Evolutionary conservation across 2,113 vertebrate species (phyloP), one percentile per base, ranked within the genome.

Genomic region (Etheostoma cragini): DNA sequence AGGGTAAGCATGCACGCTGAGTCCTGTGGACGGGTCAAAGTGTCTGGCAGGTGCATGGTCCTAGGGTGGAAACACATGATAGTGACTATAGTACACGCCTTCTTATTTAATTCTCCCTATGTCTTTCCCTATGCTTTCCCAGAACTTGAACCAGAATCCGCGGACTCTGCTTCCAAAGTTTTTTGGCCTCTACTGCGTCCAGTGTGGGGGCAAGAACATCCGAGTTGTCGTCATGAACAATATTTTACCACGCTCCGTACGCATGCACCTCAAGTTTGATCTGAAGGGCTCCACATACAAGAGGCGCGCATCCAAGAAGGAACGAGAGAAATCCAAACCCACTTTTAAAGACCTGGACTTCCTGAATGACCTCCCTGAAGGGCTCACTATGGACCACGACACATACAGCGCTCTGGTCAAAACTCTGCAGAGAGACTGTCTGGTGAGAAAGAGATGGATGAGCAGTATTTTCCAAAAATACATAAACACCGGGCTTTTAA

Each of bases 91-190:
- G 26, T 26, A 26, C 26, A 26, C 52, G 21, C 17, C 24, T 35
- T 45, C 24, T 42, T 21, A 15, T 46, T 45, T 19, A 5, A 30
- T 66, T 62, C 17, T 74, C 35, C 16, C 33, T 56, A 6, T 73
- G 15, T 67, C 30, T 77, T 65, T 65, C n/a, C 35, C 30, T 60
- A 0, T 42, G 2, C 13, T 22, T 61, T 45, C 58, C 61, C 91
- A 98, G 97, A 99, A 99, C 85, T 92, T 99, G 91, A 99, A 99
- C 94, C 98, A 99, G 95, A 99, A 99, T 84, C 98, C 97, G 0
- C 94, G 98, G 69, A 99, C 98, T 0, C 92, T 99, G 85, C 95
- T 99, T 83, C 98, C 98, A 22, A 99, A 99, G 93, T 99, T 99
- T 86, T 99, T 99, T 1, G 98, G 98, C 69, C 96, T 99, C 52